These are phyloP conservation scores for Mohoua ochrocephala DNA, from an alignment of 2,113 vertebrate species.

Conservation along the genomic window DNA sequence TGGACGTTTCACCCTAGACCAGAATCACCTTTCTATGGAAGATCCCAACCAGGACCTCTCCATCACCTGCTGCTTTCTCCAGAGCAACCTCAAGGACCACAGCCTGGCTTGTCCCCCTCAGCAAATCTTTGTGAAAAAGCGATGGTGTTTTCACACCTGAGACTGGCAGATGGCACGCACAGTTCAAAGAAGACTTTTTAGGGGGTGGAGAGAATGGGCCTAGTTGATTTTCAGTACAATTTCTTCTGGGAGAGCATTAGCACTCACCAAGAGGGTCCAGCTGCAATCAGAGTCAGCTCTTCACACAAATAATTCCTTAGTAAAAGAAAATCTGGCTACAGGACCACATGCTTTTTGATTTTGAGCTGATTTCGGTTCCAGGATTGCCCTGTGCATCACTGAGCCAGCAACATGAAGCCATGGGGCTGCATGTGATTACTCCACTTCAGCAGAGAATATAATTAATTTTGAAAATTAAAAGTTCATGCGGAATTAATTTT, in stretches of 20 bases:
- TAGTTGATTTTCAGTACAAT: neutral
- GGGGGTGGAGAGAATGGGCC: accelerated
- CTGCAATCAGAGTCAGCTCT: neutral
- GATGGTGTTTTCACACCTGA: neutral
- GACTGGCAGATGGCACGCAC: neutral
- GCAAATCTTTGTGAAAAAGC: neutral
- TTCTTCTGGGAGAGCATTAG: neutral
- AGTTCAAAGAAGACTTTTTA: neutral
- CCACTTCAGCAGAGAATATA: neutral
- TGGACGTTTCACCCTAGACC: neutral
- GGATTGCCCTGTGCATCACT: neutral
- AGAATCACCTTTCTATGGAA: neutral
- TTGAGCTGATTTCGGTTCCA: neutral
- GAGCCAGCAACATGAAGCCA: neutral
- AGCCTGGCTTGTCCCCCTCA: neutral
- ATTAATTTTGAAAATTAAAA: neutral
- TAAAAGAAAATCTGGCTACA: neutral
- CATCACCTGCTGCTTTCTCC: neutral
- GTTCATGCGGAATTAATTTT: neutral
- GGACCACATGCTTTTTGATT: neutral
- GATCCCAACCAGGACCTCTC: neutral
- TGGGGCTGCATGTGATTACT: neutral
- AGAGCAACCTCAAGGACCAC: neutral
- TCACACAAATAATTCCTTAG: neutral
- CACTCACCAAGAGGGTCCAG: neutral